Evolutionary conservation across 2,113 vertebrate genomes (phyloP), one percentile per base, ranked within the genome.

Genomic region (Alouatta palliata): DNA sequence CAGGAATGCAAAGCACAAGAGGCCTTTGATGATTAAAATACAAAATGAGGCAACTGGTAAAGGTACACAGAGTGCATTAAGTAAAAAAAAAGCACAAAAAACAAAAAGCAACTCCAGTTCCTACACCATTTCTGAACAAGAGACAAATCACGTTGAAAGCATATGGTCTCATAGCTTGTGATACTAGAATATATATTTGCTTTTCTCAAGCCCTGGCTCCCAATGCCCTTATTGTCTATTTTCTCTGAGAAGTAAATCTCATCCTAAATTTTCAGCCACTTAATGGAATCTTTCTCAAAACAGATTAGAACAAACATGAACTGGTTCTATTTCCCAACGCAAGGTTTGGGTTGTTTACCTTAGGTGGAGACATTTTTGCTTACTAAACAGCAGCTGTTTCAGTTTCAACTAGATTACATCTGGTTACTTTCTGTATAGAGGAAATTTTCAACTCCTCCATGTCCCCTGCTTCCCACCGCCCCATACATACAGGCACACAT

Each of bases 151-250:
- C 25, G 20, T 3, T 2, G 12, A 81, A 70, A 79, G 40, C 20
- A 17, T 2, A 20, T 1, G 7, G 13, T 3, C 56, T 6, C 11
- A 2, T 4, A 27, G 8, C 4, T 6, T 16, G 8, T 23, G 6
- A 40, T 47, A 30, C 68, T 88, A 45, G 21, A 16, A 32, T 9
- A 7, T 0, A 0, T 0, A 20, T 35, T 61, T 66, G 9, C 45
- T 64, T 9, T 47, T 64, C 58, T 71, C n/a, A 54, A 66, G 52
- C 19, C 11, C 35, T 30, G 25, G 71, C 11, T 21, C 79, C 49
- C 0, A 6, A 52, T 2, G 10, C 37, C n/a, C 2, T 76, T 7
- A 0, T 5, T 35, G 23, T 25, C 13, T 47, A 3, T 49, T 54
- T 80, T 35, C 83, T 88, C 49, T 14, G 16, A 20, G 7, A 5